A percentile compares a stretch with the other conserved stretches of the same genome.
Conservation (phyloP, 2,797 vertebrate genomes). For the Rhinella marina region DNA sequence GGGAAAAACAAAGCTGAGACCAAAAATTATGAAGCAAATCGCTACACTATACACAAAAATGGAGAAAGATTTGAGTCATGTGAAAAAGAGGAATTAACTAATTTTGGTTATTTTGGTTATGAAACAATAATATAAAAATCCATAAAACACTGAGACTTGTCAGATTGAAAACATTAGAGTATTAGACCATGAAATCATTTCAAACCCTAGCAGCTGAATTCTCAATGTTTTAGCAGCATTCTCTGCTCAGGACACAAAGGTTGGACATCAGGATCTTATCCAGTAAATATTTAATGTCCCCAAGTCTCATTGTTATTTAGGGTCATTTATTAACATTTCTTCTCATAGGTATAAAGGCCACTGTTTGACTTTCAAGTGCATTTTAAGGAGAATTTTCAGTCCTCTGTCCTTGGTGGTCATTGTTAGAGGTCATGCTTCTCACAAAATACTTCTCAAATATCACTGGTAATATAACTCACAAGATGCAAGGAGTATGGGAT, state of each 20-base stretch:
- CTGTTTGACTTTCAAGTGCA: not conserved
- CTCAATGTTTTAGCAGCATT: not conserved
- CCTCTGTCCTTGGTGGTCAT: not conserved
- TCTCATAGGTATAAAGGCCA: not conserved
- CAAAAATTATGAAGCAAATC: not conserved
- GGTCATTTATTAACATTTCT: constrained; percentile 1
- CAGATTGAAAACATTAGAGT: not conserved
- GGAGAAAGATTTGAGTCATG: not conserved
- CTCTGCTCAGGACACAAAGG: not conserved
- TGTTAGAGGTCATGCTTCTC: not conserved
- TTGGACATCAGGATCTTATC: not conserved
- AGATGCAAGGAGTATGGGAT: not conserved
- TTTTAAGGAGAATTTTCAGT: not conserved
- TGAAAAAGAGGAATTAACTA: not conserved
- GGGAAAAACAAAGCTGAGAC: not conserved
- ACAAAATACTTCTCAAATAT: not conserved
- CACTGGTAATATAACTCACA: not conserved
- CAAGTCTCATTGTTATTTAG: not conserved
- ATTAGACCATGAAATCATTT: not conserved
- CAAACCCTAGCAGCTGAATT: not conserved
- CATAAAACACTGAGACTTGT: not conserved
- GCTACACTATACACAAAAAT: not conserved
- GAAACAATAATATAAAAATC: not conserved
- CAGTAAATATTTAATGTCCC: not conserved
- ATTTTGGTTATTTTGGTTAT: not conserved